Evolutionary conservation across 2,113 vertebrate genomes (phyloP).

Genomic region (Oryzias celebensis): DNA sequence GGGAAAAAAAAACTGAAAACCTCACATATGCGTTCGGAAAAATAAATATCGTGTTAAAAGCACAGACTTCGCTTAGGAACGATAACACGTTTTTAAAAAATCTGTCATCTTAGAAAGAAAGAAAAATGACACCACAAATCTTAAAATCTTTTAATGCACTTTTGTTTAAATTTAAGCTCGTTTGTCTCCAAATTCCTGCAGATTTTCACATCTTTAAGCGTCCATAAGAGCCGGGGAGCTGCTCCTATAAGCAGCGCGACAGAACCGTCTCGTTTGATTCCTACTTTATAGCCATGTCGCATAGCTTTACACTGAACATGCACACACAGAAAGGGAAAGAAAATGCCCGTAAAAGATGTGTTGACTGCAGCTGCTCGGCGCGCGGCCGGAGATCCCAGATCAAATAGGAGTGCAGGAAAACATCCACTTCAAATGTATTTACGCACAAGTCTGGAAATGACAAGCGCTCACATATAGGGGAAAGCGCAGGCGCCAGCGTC

Average conservation of each 20-base stretch:
- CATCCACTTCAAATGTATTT: slow-evolving; percentile 68
- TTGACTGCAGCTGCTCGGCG: slow-evolving; percentile 18
- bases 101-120: slow-evolving; percentile 9
- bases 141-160: slow-evolving; percentile 5
- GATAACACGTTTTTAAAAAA: slow-evolving; percentile 12
- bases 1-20: slow-evolving; percentile 21
- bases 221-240: not conserved
- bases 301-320: slow-evolving; percentile 35
- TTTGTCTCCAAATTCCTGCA: slow-evolving; percentile 18
- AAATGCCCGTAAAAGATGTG: slow-evolving; percentile 51
- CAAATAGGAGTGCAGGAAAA: slow-evolving; percentile 46
- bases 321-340: slow-evolving; percentile 28
- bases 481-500: slow-evolving; percentile 66
- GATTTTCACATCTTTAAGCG: too few species aligned
- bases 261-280: slow-evolving; percentile 31
- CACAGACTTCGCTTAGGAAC: slow-evolving; percentile 31
- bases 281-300: slow-evolving; percentile 23
- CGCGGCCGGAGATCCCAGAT: slow-evolving; percentile 30
- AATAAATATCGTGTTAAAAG: slow-evolving; percentile 53
- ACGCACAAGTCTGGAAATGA: slow-evolving; percentile 57
- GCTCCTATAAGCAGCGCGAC: slow-evolving; percentile 7
- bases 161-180: slow-evolving; percentile 13
- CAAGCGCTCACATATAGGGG: slow-evolving; percentile 40
- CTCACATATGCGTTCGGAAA: slow-evolving; percentile 42
- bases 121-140: slow-evolving; percentile 3